Percentiles rank a stretch among this genome's conserved stretches.
Evolutionary conservation across 53 echinoderm and acorn worm species (phyloP).

Genomic region (Temnopleurus reevesii): DNA sequence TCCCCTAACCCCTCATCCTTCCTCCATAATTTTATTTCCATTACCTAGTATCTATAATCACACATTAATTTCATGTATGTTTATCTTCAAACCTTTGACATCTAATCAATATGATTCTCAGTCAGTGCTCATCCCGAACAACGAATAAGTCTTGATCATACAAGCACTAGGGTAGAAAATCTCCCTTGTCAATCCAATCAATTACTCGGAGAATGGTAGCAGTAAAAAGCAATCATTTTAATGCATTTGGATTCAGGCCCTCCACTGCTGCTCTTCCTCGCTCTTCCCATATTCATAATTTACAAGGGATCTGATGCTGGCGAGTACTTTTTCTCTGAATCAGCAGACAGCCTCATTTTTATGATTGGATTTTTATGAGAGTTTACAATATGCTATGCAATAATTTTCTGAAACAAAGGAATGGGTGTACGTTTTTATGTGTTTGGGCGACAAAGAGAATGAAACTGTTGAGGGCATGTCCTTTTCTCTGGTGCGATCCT

Average conservation of each 20-base stretch:
- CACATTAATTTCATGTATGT: too few relatives aligned
- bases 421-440: too few relatives aligned
- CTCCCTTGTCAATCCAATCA: background rate
- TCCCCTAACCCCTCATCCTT: background rate
- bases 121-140: too few relatives aligned
- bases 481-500: too few relatives aligned
- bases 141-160: too few relatives aligned
- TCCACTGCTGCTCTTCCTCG: background rate
- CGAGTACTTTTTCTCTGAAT: background rate
- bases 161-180: background rate
- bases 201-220: background rate
- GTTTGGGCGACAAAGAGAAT: background rate
- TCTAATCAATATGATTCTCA: too few relatives aligned
- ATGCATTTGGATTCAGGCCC: slow-evolving; percentile 29
- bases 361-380: background rate
- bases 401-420: background rate
- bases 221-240: slow-evolving; percentile 47
- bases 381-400: background rate
- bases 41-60: too few relatives aligned
- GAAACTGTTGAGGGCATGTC: too few relatives aligned
- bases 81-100: too few relatives aligned
- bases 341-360: background rate
- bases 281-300: slow-evolving; percentile 7
- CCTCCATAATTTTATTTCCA: too few relatives aligned
- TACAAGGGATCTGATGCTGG: background rate